Evolutionary conservation across 2,113 vertebrate species (phyloP), one percentile per base, ranked within the genome.

Genomic region (Neofelis nebulosa): DNA sequence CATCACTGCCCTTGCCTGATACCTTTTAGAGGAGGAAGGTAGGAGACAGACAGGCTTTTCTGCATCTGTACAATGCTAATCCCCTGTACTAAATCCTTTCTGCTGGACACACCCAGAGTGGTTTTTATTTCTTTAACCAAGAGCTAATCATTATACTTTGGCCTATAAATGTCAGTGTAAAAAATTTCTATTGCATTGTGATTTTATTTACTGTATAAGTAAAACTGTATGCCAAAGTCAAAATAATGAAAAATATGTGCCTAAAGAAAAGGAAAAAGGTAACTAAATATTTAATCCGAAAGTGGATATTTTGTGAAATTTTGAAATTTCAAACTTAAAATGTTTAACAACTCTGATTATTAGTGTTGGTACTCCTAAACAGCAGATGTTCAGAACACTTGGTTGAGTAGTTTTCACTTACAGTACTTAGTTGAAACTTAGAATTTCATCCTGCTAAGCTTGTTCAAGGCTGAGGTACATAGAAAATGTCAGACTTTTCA

Each of bases 401-500:
- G 87, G 3, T 21, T 81, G 29, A 18, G 0, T 33, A 31, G 82
- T 81, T 87, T 88, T 79, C 7, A 79, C 45, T 66, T n/a, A 25
- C 2, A 27, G 9, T 27, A 41, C 63, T 73, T 91, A 50, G 88
- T 94, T 73, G 23, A 80, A 15, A 48, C 45, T 93, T 52, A 91
- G 9, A 63, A 89, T 91, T 98, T 98, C 91, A 81, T 95, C 66
- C 1, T 4, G 27, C 16, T 87, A 48, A 94, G 83, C 12, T 76
- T 68, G 52, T 29, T 98, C 55, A 93, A 94, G 68, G 66, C 66
- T 45, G 89, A 78, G 91, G 8, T 36, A 48, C 89, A 2, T 74
- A 66, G 29, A 88, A 84, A 63, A 50, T 86, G 10, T 95, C 81
- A 94, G 3, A 65, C 38, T 66, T 98, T 96, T 97, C 95, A 96